Evolutionary conservation across 2,797 vertebrate genomes (phyloP).

Genomic region (Scarus forsteni): DNA sequence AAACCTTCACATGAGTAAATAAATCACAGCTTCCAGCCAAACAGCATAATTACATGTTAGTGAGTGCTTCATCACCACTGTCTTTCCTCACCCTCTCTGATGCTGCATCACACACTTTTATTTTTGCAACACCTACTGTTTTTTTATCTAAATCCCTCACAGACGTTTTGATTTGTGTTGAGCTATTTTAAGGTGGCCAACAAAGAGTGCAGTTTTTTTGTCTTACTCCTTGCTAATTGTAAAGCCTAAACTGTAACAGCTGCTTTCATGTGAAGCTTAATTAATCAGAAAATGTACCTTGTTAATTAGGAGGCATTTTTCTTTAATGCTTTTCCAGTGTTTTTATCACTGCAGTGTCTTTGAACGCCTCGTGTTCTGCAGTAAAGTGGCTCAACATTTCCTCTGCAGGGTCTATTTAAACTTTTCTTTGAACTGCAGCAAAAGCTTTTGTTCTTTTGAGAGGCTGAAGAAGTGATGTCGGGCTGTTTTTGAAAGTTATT

Average conservation of each 20-base stretch:
- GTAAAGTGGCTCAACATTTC: neutral
- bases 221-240: neutral
- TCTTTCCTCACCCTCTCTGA: slow-evolving; percentile 17
- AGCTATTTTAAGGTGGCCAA: neutral
- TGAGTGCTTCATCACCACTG: slow-evolving; percentile 8
- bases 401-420: neutral
- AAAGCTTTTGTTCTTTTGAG: neutral
- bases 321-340: slow-evolving; percentile 24
- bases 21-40: slow-evolving; percentile 24
- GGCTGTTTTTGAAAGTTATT: neutral
- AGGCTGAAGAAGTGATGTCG: neutral
- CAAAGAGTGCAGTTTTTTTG: neutral
- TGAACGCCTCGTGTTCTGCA: neutral
- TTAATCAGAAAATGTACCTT: slow-evolving; percentile 14
- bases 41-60: slow-evolving; percentile 16
- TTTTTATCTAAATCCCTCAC: neutral
- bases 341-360: neutral
- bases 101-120: neutral
- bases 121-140: neutral
- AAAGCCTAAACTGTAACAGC: neutral
- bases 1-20: slow-evolving; percentile 11
- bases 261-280: slow-evolving; percentile 14
- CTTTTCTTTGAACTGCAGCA: slow-evolving; percentile 4
- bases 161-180: neutral
- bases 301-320: slow-evolving; percentile 29